Evolutionary conservation across 1,140 invertebrate species (phyloP), one percentile per base, ranked within the genome.

Genomic region (Drosophila jambulina): DNA sequence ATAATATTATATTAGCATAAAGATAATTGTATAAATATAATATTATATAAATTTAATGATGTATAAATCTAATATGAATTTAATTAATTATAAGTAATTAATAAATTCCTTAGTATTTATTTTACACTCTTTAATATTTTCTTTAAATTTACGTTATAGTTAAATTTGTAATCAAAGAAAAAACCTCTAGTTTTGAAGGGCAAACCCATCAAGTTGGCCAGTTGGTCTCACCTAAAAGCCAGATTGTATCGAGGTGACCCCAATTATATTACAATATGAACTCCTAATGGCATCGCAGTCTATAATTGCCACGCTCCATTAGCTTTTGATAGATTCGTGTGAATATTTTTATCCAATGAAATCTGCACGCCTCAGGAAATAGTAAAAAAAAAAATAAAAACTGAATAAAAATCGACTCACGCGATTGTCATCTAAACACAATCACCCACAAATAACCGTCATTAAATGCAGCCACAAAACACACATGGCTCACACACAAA

Each of bases 401-500:
- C 25, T 29, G 4, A 27, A 29, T 17, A 42, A 25, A 64, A 46
- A 77, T 38, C 57, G 51, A 40, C 75, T 78, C 75, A 69, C 65
- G 75, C 76, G 63, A 49, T 62, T 69, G 75, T 70, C 71, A 78
- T 60, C 64, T 56, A 53, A 69, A 62, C 45, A 69, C 75, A 87
- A 78, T 80, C 81, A 69, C 70, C 58, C 70, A 71, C 72, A 88
- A 87, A 87, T 87, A 88, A 71, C 84, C 65, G 68, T 90, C 80
- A 88, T 90, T 88, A 88, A 88, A 80, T 72, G 65, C 63, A 80
- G 49, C 64, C 68, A 84, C 51, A 78, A 56, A 56, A 56, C 53
- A 56, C 51, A 62, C 38, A 71, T 48, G 40, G 34, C n/a, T n/a
- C n/a, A 38, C 25, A 74, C 45, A 38, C 2, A 43, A n/a, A 25